These are phyloP conservation scores for Tenthredo livida DNA, from an alignment of 2,888 invertebrate genomes.

Conservation along the genomic window DNA sequence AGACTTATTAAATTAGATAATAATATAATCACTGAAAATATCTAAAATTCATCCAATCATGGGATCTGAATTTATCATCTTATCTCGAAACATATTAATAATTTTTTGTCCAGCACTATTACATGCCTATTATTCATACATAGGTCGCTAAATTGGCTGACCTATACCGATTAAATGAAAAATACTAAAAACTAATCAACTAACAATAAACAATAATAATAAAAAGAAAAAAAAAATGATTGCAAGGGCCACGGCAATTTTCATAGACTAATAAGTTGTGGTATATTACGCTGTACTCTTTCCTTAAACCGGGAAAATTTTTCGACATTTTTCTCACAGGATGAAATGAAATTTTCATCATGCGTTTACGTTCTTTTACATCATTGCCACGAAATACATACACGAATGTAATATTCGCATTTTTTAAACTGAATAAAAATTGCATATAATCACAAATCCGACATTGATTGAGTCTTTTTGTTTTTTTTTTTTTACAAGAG, in stretches of 20 bases:
- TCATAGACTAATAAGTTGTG: constrained; percentile 37
- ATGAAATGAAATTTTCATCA: not conserved
- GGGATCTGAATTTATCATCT: not conserved
- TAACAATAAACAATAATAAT: constrained; percentile 53
- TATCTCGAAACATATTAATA: not conserved
- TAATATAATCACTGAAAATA: constrained; percentile 13
- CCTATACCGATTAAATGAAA: constrained; percentile 47
- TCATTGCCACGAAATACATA: not conserved
- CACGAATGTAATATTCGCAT: not conserved
- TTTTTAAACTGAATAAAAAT: constrained; percentile 1
- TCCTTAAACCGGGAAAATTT: not conserved
- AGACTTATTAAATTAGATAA: constrained; percentile 15
- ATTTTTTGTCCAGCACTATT: constrained; percentile 42
- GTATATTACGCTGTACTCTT: constrained; percentile 30
- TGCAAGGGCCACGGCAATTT: constrained; percentile 55
- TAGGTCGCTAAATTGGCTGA: constrained; percentile 27
- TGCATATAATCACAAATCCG: constrained; percentile 23
- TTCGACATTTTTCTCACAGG: not conserved
- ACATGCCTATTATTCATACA: constrained; percentile 36
- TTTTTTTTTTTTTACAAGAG: not conserved
- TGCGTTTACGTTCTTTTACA: not conserved
- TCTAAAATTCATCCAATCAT: not conserved
- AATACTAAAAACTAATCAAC: constrained; percentile 55
- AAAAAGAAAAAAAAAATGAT: constrained; percentile 50
- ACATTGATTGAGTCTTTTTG: not conserved